Percentiles rank a stretch among this genome's conserved stretches.
These are phyloP conservation scores for Marasmarcha lunaedactyla DNA, from an alignment of 2,888 invertebrate species.

Conservation along the genomic window DNA sequence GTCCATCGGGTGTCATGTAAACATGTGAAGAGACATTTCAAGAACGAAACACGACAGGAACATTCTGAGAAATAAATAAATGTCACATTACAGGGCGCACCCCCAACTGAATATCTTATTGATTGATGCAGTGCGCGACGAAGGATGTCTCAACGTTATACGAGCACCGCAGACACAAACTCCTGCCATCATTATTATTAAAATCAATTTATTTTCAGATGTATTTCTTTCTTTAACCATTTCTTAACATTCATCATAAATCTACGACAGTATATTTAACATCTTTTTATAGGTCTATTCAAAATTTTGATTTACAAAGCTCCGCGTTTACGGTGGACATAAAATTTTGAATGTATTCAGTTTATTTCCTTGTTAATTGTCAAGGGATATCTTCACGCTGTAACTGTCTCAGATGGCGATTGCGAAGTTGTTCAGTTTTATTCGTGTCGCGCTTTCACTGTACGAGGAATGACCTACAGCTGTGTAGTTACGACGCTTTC, in stretches of 20 bases:
- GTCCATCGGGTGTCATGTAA: constrained; percentile 34
- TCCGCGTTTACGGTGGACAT: background rate
- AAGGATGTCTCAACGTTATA: constrained; percentile 26
- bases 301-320: background rate
- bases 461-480: constrained; percentile 34
- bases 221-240: too few species aligned
- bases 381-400: background rate
- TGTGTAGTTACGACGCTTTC: constrained; percentile 39
- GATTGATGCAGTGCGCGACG: constrained; percentile 49
- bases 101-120: constrained; percentile 34
- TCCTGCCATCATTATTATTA: constrained; percentile 3
- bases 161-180: background rate
- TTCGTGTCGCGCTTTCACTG: background rate
- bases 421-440: background rate
- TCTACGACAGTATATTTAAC: constrained; percentile 14
- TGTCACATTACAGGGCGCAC: constrained; percentile 45
- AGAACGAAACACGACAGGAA: constrained; percentile 42
- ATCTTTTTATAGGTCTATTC: constrained; percentile 5
- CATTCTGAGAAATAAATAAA: constrained; percentile 61
- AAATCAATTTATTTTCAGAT: constrained; percentile 13
- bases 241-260: too few species aligned
- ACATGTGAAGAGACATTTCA: constrained; percentile 32
- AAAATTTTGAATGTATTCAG: background rate
- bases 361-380: constrained; percentile 1
- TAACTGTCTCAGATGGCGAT: background rate